Conservation (phyloP, 2,888 invertebrate species). For the Agrilus mali region DNA sequence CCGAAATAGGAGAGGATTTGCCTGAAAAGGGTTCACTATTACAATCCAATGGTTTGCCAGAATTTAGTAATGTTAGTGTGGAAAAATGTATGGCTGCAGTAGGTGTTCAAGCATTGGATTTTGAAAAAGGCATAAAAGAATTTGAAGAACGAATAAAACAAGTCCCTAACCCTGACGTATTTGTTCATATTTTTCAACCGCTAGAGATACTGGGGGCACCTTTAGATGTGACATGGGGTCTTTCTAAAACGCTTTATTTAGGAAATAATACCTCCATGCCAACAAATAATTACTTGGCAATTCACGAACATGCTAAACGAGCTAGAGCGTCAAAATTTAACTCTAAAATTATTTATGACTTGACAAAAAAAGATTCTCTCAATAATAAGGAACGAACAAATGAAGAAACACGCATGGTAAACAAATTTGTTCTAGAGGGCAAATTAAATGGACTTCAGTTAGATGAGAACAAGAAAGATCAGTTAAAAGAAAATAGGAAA, state of each 20-base stretch:
- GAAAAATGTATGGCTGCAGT: conserved; percentile 78
- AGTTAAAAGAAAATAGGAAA: conserved; percentile 41
- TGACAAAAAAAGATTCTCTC: conserved; percentile 1
- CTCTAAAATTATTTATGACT: conserved; percentile 52
- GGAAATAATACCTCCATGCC: conserved; percentile 72
- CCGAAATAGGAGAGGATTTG: conserved; percentile 73
- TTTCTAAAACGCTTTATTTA: conserved; percentile 71
- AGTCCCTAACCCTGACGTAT: conserved; percentile 43
- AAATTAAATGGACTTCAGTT: conserved; percentile 70
- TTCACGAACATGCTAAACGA: conserved; percentile 65
- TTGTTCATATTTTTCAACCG: conserved; percentile 57
- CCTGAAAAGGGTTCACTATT: conserved; percentile 63
- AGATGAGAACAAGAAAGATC: conserved; percentile 36
- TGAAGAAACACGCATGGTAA: conserved; percentile 57
- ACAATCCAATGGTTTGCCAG: conserved; percentile 61
- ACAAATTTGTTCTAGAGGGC: conserved; percentile 72
- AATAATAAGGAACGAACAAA: conserved; percentile 27
- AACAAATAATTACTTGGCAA: conserved; percentile 60
- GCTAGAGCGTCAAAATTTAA: conserved; percentile 64
- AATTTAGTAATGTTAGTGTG: conserved; percentile 67
- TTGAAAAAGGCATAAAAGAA: conserved; percentile 60
- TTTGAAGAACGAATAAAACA: conserved; percentile 47
- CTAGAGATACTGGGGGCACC: conserved; percentile 61
- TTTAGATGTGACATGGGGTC: conserved; percentile 74
- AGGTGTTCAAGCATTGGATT: conserved; percentile 68